A percentile compares a stretch with the other conserved stretches of the same genome.
These are phyloP conservation scores for Knipowitschia caucasica DNA, from an alignment of 2,797 vertebrate genomes.

Conservation along the genomic window DNA sequence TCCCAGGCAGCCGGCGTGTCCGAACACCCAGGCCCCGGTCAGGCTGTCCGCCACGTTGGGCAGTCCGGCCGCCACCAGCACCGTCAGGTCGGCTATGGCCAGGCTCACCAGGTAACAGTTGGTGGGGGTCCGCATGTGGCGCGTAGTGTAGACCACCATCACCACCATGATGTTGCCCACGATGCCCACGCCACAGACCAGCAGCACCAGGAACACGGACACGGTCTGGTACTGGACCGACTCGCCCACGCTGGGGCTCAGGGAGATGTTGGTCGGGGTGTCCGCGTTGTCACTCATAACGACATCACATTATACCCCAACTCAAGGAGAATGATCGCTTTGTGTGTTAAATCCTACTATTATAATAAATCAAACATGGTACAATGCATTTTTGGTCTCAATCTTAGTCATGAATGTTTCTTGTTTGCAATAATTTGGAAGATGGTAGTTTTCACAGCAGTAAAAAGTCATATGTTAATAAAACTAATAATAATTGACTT, in stretches of 20 bases:
- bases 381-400: no score
- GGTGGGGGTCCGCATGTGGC: conserved; percentile 81
- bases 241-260: conserved; percentile 45
- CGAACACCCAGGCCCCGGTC: conserved; percentile 78
- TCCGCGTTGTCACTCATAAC: conserved; percentile 71
- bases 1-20: conserved; percentile 74
- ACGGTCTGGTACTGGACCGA: conserved; percentile 76
- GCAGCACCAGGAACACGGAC: conserved; percentile 80
- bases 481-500: no score
- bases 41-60: conserved; percentile 80
- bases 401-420: no score
- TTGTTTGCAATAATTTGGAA: no score
- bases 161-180: conserved; percentile 84
- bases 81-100: conserved; percentile 79
- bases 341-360: no score
- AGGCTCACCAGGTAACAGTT: conserved; percentile 84
- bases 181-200: conserved; percentile 77
- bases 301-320: conserved; percentile 5
- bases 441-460: no score
- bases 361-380: no score
- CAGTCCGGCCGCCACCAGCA: conserved; percentile 79
- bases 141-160: conserved; percentile 77
- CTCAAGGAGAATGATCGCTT: no score
- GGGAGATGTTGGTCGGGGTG: conserved; percentile 74
- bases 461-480: no score